A percentile compares a stretch with the other conserved stretches of the same genome.
Conservation (phyloP, 2,888 invertebrate species). For the Caenorhabditis virilis region DNA sequence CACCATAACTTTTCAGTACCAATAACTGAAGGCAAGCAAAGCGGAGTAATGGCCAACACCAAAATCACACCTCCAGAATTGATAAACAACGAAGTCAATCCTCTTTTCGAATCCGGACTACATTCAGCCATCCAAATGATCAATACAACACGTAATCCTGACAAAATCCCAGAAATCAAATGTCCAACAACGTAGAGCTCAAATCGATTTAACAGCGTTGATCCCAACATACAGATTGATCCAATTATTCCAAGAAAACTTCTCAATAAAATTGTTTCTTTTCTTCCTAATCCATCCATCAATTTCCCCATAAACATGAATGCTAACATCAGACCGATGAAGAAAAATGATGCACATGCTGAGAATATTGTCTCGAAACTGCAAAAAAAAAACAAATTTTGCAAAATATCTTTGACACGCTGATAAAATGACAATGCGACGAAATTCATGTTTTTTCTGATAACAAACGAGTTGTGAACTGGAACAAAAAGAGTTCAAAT, state of each 20-base stretch:
- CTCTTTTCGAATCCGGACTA: conserved; percentile 50
- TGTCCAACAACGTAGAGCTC: conserved; percentile 60
- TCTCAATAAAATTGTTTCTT: conserved; percentile 52
- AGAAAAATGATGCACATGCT: conserved; percentile 51
- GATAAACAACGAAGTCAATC: conserved; percentile 53
- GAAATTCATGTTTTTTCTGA: too few species aligned
- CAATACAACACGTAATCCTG: conserved; percentile 49
- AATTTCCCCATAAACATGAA: conserved; percentile 50
- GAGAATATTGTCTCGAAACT: conserved; percentile 61
- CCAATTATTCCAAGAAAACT: conserved; percentile 52
- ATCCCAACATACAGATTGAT: conserved; percentile 46
- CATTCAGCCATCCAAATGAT: conserved; percentile 62
- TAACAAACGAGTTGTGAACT: too few species aligned
- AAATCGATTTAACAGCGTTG: conserved; percentile 41
- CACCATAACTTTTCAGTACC: conserved; percentile 56
- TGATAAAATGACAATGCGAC: too few species aligned
- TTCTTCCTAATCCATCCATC: conserved; percentile 59
- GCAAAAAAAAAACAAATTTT: conserved; percentile 17
- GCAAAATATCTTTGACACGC: too few species aligned
- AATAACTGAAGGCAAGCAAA: conserved; percentile 55
- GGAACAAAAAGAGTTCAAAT: too few species aligned
- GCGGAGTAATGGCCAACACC: conserved; percentile 47
- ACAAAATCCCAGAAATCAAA: conserved; percentile 52
- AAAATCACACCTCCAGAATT: conserved; percentile 55
- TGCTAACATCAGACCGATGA: conserved; percentile 55